These are phyloP conservation scores for Eupeodes latifasciatus DNA, from an alignment of 2,888 invertebrate species.

Conservation along the genomic window DNA sequence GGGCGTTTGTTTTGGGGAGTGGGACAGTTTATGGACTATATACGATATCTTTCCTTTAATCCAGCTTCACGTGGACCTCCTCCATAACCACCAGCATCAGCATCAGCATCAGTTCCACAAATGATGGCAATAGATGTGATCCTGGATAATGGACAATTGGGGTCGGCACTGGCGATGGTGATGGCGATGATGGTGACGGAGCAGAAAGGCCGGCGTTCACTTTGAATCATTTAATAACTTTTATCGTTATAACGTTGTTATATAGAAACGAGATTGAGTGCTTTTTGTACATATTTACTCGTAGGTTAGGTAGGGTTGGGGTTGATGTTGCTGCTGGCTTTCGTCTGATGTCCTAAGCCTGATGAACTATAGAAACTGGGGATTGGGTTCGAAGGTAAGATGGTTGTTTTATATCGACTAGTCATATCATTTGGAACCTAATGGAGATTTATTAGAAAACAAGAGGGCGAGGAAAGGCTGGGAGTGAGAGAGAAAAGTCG, in stretches of 20 bases:
- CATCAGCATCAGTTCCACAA: not conserved
- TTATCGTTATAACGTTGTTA: constrained; percentile 56
- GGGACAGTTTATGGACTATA: not conserved
- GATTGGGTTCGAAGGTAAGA: no score
- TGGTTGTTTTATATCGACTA: not conserved
- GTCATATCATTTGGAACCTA: constrained; percentile 33
- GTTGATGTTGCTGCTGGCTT: constrained; percentile 12
- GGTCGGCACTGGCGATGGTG: not conserved
- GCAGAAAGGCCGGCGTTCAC: not conserved
- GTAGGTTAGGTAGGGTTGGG: constrained; percentile 23
- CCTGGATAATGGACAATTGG: not conserved
- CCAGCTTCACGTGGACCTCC: not conserved
- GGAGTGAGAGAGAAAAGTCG: not conserved
- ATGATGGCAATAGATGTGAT: not conserved
- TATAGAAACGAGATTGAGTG: constrained; percentile 53
- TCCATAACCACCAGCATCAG: not conserved
- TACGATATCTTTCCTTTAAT: not conserved
- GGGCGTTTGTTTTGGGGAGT: not conserved
- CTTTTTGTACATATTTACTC: constrained; percentile 55
- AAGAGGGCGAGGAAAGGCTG: not conserved
- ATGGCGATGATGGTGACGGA: not conserved
- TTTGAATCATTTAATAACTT: constrained; percentile 57
- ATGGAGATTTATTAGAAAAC: constrained; percentile 43
- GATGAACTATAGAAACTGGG: not conserved
- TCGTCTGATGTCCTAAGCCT: not conserved